Evolutionary conservation across 2,888 invertebrate species (phyloP).

Genomic region (Mayetiola destructor): DNA sequence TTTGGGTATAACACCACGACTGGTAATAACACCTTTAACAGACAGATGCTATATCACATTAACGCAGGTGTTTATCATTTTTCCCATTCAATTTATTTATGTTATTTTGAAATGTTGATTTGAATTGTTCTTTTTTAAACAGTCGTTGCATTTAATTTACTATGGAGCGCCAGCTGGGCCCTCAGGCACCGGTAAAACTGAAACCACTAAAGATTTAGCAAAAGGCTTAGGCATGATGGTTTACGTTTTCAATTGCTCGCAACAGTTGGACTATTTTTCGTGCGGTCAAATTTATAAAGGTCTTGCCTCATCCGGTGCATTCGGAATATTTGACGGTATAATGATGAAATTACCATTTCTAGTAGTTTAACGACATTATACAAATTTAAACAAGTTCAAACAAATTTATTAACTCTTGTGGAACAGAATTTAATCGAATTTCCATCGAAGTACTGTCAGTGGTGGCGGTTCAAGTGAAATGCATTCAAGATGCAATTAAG

Average conservation of each 20-base stretch:
- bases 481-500: conserved; percentile 77
- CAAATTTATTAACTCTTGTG: neutral
- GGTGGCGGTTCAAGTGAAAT: conserved; percentile 87
- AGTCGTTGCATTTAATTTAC: conserved; percentile 85
- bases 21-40: conserved; percentile 89
- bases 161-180: conserved; percentile 75
- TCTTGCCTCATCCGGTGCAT: conserved; percentile 84
- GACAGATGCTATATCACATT: conserved; percentile 92
- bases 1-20: conserved; percentile 80
- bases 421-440: conserved; percentile 72
- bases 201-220: conserved; percentile 93
- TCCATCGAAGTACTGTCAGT: conserved; percentile 95
- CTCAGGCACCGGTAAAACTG: conserved; percentile 92
- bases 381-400: neutral
- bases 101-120: neutral
- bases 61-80: conserved; percentile 48
- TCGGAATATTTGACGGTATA: conserved; percentile 85
- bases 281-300: conserved; percentile 93
- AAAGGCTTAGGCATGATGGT: conserved; percentile 95
- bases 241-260: conserved; percentile 93
- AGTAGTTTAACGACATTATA: too few relatives aligned
- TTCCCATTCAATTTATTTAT: neutral
- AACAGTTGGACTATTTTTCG: conserved; percentile 96
- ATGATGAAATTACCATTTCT: neutral
- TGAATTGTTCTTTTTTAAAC: conserved; percentile 17